A percentile compares a stretch with the other conserved stretches of the same genome.
phyloP scores from a whole-genome alignment of 2,797 vertebrate species.

The Octomys mimax region DNA sequence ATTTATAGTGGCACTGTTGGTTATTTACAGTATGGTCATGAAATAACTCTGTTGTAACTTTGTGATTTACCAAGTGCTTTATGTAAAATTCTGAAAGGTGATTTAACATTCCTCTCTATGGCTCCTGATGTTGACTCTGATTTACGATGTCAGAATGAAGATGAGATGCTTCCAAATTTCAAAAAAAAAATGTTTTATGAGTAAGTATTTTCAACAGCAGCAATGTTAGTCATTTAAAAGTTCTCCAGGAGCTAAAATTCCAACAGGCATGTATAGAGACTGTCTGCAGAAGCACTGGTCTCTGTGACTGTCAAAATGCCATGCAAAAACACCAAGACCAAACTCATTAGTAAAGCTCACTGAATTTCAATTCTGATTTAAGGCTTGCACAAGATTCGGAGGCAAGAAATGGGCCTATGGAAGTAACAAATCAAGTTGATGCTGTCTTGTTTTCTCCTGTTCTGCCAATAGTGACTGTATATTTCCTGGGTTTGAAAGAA shows the following conservation, averaged over 20 bases:
- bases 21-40: constrained; percentile 85
- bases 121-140: constrained; percentile 75
- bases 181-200: constrained; percentile 41
- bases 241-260: background rate
- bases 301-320: background rate
- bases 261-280: background rate
- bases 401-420: background rate
- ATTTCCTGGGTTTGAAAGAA: constrained; percentile 26
- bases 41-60: constrained; percentile 77
- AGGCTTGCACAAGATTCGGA: background rate
- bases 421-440: background rate
- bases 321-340: background rate
- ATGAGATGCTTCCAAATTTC: constrained; percentile 53
- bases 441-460: background rate
- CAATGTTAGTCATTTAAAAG: background rate
- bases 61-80: constrained; percentile 85
- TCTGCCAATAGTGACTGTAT: background rate
- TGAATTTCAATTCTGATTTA: constrained; percentile 41
- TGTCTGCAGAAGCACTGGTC: background rate
- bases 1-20: constrained; percentile 79
- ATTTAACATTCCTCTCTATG: constrained; percentile 78
- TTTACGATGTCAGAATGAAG: constrained; percentile 80
- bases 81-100: constrained; percentile 84
- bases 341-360: background rate
- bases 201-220: constrained; percentile 36